A percentile compares a stretch with the other conserved stretches of the same genome.
Evolutionary conservation across 2,797 vertebrate species (phyloP).

Genomic region (Tarsius wallacei): DNA sequence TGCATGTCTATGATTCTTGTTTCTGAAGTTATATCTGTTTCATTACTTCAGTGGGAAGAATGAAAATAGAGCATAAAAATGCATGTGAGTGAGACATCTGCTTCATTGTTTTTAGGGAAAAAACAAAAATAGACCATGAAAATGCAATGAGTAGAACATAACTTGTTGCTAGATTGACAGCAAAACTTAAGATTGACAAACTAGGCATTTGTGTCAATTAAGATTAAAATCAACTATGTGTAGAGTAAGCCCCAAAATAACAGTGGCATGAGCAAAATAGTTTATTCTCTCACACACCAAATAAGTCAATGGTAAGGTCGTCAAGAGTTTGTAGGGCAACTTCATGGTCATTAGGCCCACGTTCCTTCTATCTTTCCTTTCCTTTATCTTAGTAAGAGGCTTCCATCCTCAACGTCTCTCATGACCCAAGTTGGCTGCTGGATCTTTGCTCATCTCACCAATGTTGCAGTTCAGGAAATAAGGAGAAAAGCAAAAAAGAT

Average conservation of each 20-base stretch:
- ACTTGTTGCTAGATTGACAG: not conserved
- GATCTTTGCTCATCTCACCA: not conserved
- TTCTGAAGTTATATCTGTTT: slow-evolving; percentile 25
- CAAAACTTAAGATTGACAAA: not conserved
- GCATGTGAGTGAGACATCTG: not conserved
- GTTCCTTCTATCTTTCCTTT: slow-evolving; percentile 10
- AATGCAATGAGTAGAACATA: not conserved
- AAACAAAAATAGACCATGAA: not conserved
- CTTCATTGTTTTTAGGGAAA: not conserved
- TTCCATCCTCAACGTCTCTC: not conserved
- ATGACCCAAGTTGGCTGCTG: not conserved
- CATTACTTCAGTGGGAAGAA: not conserved
- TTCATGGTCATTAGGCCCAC: not conserved
- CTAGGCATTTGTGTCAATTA: not conserved
- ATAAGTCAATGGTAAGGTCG: not conserved
- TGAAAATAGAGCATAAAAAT: not conserved
- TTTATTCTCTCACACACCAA: slow-evolving; percentile 42
- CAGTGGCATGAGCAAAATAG: not conserved
- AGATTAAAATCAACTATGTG: not conserved
- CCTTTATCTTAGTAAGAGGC: not conserved
- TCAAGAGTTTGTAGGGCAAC: not conserved
- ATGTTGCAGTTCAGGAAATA: not conserved
- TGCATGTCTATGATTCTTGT: not conserved
- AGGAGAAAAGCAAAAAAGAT: not conserved
- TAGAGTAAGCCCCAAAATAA: slow-evolving; percentile 3